Evolutionary conservation across 2,797 vertebrate species (phyloP), one percentile per base, ranked within the genome.

Genomic region (Taenioides sp.): DNA sequence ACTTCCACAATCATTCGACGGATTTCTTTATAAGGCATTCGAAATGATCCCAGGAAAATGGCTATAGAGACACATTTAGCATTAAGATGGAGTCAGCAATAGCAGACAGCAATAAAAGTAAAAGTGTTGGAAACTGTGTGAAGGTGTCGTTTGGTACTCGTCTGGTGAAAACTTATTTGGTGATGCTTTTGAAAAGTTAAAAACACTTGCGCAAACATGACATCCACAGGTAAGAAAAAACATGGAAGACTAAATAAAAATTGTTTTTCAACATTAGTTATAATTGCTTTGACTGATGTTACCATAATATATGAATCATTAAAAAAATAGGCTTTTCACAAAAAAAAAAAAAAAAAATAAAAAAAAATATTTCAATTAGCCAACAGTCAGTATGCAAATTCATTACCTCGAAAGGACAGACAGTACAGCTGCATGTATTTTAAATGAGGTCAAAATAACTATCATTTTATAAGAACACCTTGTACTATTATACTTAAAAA

Each of bases 41-140:
- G 96, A 79, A 97, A 98, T 67, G 96, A 99, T 69, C 97, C 96
- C 83, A 99, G 91, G 84, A 99, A 99, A 84, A 99, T 99, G 40
- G 97, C 97, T 99, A 66, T 7, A 67, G 3, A 65, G 27, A 67
- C 28, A 37, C 28, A 68, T 22, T 22, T 67, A 54, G 17, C 49
- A 52, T 66, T 66, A 31, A 28, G 28, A 14, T 22, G 10, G 16
- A 54, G 20, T 49, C 23, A 49, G 22, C 63, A 65, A 65, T 50
- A 1, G 37, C 2, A 23, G 37, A 54, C 9, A 58, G 11, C 69
- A 18, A 60, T 68, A 50, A 25, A 67, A 9, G 23, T 63, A 64
- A 75, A 77, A 55, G 55, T 57, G 23, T 23, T n/a, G 23, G 55
- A 5, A 25, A 58, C 23, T 25, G 10, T 12, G 23, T 23, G 3